A percentile compares a stretch with the other conserved stretches of the same genome.
Conservation (phyloP, 2,113 vertebrate species). For the Brienomyrus brachyistius region DNA sequence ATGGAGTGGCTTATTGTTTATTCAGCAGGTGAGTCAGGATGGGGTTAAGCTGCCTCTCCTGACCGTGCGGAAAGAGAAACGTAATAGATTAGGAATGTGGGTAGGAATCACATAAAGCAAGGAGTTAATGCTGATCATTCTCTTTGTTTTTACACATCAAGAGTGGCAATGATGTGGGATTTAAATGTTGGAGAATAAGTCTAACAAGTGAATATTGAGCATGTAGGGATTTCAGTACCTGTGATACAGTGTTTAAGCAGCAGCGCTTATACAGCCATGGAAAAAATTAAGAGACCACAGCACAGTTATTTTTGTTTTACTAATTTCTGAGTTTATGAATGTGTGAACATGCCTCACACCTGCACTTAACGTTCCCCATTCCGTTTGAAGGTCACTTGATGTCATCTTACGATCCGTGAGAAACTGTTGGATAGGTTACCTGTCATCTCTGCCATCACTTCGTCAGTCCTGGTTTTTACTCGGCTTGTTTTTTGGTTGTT, state of each 20-base stretch:
- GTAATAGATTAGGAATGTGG: not conserved
- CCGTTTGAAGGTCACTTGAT: too few species aligned
- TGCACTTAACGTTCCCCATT: too few species aligned
- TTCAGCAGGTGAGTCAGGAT: not conserved
- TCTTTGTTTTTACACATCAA: not conserved
- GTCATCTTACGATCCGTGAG: too few species aligned
- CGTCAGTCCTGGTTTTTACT: too few species aligned
- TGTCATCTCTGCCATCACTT: too few species aligned
- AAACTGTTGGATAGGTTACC: too few species aligned
- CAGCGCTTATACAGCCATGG: not conserved
- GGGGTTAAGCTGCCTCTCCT: not conserved
- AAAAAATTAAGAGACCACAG: too few species aligned
- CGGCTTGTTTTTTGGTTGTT: too few species aligned
- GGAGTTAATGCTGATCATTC: not conserved
- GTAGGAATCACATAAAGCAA: not conserved
- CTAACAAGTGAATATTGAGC: not conserved
- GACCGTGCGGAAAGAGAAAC: not conserved
- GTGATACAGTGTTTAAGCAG: not conserved
- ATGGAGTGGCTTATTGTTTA: not conserved
- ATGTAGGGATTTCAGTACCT: not conserved
- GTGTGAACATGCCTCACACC: too few species aligned
- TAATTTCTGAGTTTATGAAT: too few species aligned
- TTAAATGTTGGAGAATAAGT: not conserved
- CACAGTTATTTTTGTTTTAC: too few species aligned
- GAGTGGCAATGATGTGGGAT: not conserved